Base-by-base conservation (phyloP, 2,797 vertebrate species). In the Phoebastria nigripes region DNA sequence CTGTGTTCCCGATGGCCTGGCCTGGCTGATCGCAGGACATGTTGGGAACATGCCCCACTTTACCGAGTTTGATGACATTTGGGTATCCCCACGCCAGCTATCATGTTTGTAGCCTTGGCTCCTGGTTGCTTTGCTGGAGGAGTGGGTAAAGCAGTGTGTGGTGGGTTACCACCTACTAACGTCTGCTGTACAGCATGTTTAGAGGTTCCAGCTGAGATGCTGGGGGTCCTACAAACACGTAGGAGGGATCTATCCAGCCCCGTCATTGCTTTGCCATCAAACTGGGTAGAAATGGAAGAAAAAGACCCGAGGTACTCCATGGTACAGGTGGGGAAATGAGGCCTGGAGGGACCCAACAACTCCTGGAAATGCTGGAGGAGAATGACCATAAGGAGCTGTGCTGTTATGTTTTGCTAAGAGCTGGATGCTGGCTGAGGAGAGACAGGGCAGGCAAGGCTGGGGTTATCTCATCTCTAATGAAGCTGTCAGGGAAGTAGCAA, bases 381-480 rank as follows among this genome's bases (percentile, higher is more conserved):
- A 35, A 6, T 46, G 25, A n/a, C 51, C 59, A 18, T 24, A 41
- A 82, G 21, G 46, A 79, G 11, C 15, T 70, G 35, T 55, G 46
- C 7, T 88, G 11, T 49, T 79, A 25, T 19, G 35, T 69, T 96
- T 92, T 71, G 63, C 37, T 66, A 24, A 21, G 15, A 67, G 28
- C 25, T 72, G 80, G 37, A 39, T 86, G 65, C 20, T 70, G 33
- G 22, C 47, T 96, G 70, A 37, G 44, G 39, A 66, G 37, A 55
- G 41, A 44, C 1, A 12, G 58, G 66, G 59, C 59, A 62, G 44
- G n/a, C 41, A 66, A 54, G 29, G 51, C 65, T 87, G 56, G 51
- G 29, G 54, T 89, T 95, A 58, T 93, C 83, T 96, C 88, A 39
- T 63, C 67, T 87, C 71, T 94, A 84, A 95, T 90, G 88, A 95